These are phyloP conservation scores for Dicycla oo DNA, from an alignment of 2,888 invertebrate genomes.

Conservation along the genomic window DNA sequence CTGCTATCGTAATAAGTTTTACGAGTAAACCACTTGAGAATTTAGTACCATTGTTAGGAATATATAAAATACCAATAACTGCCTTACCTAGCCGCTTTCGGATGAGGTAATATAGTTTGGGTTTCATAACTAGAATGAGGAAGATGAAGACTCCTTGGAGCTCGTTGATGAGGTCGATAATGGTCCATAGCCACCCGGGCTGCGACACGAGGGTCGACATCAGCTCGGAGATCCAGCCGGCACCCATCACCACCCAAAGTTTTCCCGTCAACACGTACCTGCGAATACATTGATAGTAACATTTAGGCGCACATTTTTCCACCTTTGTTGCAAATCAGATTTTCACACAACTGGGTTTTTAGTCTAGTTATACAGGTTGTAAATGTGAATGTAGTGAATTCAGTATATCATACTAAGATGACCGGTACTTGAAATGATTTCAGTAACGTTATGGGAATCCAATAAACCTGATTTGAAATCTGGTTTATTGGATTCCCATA, in stretches of 20 bases:
- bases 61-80: conserved; percentile 4
- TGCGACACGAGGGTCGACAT: conserved; percentile 90
- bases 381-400: no score
- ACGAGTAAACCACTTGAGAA: conserved; percentile 15
- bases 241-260: conserved; percentile 95
- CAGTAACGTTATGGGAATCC: no score
- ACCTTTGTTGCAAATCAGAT: background rate
- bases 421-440: no score
- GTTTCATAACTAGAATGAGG: conserved; percentile 93
- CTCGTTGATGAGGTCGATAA: conserved; percentile 92
- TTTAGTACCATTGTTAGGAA: conserved; percentile 1
- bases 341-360: background rate
- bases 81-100: conserved; percentile 89
- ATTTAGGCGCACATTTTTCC: background rate
- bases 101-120: conserved; percentile 91
- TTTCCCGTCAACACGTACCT: conserved; percentile 93
- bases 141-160: conserved; percentile 94
- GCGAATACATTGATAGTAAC: conserved; percentile 43
- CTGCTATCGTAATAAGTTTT: conserved; percentile 16
- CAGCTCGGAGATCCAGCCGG: conserved; percentile 93
- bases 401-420: no score
- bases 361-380: conserved; percentile 3
- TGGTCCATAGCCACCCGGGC: conserved; percentile 87
- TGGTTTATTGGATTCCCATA: no score
- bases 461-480: no score